Evolutionary conservation across 2,113 vertebrate species (phyloP).

Genomic region (Thinocorus orbignyianus): DNA sequence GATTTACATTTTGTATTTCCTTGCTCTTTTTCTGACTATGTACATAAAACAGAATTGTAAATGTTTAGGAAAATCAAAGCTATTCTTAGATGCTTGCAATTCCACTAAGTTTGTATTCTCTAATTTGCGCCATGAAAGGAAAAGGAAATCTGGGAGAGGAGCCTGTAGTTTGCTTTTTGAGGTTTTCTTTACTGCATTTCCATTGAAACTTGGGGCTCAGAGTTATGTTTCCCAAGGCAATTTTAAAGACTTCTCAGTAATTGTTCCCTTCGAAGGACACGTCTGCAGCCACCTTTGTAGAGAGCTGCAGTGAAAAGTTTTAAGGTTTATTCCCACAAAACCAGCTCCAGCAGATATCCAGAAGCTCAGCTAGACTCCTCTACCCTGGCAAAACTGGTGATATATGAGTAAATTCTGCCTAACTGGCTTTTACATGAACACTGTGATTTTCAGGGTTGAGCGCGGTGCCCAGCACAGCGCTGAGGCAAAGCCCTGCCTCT

Average conservation of each 20-base stretch:
- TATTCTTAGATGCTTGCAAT: slow-evolving; percentile 76
- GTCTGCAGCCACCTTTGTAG: not conserved
- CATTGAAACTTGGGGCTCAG: slow-evolving; percentile 35
- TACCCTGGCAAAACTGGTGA: not conserved
- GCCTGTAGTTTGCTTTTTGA: slow-evolving; percentile 46
- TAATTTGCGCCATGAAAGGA: slow-evolving; percentile 58
- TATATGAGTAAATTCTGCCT: not conserved
- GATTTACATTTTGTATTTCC: slow-evolving; percentile 80
- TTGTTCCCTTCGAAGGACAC: not conserved
- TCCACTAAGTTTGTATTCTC: slow-evolving; percentile 65
- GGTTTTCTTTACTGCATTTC: slow-evolving; percentile 35
- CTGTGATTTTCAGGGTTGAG: not conserved
- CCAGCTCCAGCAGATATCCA: not conserved
- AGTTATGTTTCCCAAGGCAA: slow-evolving; percentile 13
- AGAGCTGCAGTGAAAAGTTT: not conserved
- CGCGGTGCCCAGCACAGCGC: not conserved
- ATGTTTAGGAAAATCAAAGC: slow-evolving; percentile 81
- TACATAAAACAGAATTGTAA: slow-evolving; percentile 82
- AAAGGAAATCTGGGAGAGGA: slow-evolving; percentile 49
- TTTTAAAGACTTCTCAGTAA: not conserved
- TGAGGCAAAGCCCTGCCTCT: not conserved
- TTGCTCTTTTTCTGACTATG: slow-evolving; percentile 70
- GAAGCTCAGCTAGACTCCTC: not conserved
- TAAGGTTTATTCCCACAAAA: not conserved
- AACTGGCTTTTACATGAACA: not conserved